phyloP scores from a whole-genome alignment of 2,797 vertebrate genomes.

The Corythornis leucogaster region DNA sequence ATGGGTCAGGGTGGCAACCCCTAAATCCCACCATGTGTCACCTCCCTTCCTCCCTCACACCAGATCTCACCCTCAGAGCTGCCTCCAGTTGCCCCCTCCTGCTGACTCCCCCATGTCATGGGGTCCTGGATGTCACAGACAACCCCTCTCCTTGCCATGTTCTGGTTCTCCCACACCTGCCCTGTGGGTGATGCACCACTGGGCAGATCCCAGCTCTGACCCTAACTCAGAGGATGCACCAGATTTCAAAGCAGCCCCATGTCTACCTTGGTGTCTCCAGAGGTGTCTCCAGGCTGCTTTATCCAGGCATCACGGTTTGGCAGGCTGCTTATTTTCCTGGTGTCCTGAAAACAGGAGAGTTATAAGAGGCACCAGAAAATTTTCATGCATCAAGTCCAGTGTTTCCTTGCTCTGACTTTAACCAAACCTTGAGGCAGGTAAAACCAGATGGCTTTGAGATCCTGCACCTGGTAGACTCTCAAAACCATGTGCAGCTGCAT shows the following conservation, averaged over 20 bases:
- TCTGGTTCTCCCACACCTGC: neutral
- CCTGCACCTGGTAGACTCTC: neutral
- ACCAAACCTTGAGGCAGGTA: neutral
- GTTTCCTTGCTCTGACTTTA: neutral
- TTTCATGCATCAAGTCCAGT: rapidly evolving
- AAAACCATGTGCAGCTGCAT: neutral
- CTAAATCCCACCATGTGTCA: neutral
- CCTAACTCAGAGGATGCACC: neutral
- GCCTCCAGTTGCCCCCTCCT: neutral
- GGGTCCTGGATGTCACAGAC: neutral
- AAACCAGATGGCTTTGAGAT: neutral
- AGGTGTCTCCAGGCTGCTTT: slow-evolving; percentile 24
- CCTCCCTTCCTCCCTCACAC: neutral
- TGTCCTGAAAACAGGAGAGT: slow-evolving; percentile 58
- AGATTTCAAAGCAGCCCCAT: neutral
- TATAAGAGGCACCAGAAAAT: neutral
- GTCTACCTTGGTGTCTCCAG: slow-evolving; percentile 70
- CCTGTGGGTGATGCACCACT: neutral
- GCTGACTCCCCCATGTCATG: neutral
- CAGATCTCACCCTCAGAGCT: neutral
- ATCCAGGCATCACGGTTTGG: slow-evolving; percentile 37
- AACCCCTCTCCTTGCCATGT: rapidly evolving
- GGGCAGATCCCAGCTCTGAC: neutral
- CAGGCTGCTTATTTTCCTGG: slow-evolving; percentile 31
- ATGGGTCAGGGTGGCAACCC: neutral